Conservation (phyloP, 2,888 invertebrate genomes). For the Drosophila pegasa region DNA sequence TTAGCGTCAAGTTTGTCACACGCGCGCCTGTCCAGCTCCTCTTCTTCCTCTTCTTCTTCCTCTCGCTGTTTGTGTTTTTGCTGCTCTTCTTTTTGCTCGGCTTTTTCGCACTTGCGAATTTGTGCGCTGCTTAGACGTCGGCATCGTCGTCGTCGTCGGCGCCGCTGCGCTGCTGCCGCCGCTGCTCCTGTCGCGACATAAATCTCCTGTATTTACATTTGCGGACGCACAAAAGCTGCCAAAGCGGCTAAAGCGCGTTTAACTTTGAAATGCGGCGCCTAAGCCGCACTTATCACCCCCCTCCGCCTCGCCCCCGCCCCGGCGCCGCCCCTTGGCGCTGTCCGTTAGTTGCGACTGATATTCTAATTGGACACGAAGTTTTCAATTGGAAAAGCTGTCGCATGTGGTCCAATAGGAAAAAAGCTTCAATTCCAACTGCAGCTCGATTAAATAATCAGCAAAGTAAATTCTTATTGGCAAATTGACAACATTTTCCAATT, state of each 20-base stretch:
- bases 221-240: constrained; percentile 72
- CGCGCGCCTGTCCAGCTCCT: constrained; percentile 49
- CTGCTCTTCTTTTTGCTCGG: constrained; percentile 40
- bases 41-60: constrained; percentile 9
- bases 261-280: constrained; percentile 28
- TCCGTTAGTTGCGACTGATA: not conserved
- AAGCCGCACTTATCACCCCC: not conserved
- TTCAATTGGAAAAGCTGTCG: not conserved
- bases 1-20: constrained; percentile 80
- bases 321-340: not conserved
- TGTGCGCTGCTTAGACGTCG: constrained; percentile 40
- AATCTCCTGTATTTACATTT: constrained; percentile 69
- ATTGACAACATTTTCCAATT: no score
- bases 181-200: constrained; percentile 41
- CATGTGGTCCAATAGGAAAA: not conserved
- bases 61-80: constrained; percentile 5
- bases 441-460: not conserved
- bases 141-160: constrained; percentile 19
- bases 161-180: constrained; percentile 5
- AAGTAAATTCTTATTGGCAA: not conserved
- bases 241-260: constrained; percentile 60
- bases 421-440: not conserved
- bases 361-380: constrained; percentile 7
- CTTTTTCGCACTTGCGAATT: constrained; percentile 74
- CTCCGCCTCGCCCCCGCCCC: not conserved